Base-by-base conservation (phyloP, 2,888 invertebrate genomes). In the Syrista parreyssii region DNA sequence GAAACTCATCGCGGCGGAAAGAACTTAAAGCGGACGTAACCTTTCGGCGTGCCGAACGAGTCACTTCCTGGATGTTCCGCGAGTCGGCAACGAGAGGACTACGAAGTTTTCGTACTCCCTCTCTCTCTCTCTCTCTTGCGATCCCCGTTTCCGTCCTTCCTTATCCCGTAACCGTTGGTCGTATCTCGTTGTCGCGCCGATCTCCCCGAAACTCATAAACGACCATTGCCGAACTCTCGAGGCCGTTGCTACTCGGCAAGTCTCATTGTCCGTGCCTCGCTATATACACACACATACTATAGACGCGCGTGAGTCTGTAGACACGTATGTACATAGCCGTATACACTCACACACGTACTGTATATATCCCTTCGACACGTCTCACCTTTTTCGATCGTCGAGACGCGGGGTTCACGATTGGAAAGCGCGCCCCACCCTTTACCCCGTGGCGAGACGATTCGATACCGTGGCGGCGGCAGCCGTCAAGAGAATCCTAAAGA, bases 381-480 rank as follows among this genome's bases (percentile, higher is more conserved):
- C 86, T 87, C 88, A 87, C 87, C 88, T 88, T 87, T 88, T 88
- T 86, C 87, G 86, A 88, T 86, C 86, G 86, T 77, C 79, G 79
- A 78, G 79, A 78, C 80, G 81, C 71, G 82, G 80, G 82, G 80
- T 81, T 81, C 81, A 82, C 84, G 83, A 84, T 84, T 84, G 84
- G 84, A 84, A 84, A 84, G 84, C 84, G 79, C 82, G 81, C 84
- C 81, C 82, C 83, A 81, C 83, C 83, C 82, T 82, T 75, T 75
- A 36, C 40, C 77, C n/a, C 68, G 34, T 69, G 34, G 40, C 74
- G 33, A 36, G 85, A 84, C 84, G 86, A 85, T 84, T 84, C 84
- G 86, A 85, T 85, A 85, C 82, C 83, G 83, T 80, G 83, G 82
- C 82, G 82, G 76, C 80, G 72, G 78, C 74, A 69, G 40, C 40